Evolutionary conservation across 1,140 invertebrate species (phyloP).

Genomic region (Nixonia krombeini): DNA sequence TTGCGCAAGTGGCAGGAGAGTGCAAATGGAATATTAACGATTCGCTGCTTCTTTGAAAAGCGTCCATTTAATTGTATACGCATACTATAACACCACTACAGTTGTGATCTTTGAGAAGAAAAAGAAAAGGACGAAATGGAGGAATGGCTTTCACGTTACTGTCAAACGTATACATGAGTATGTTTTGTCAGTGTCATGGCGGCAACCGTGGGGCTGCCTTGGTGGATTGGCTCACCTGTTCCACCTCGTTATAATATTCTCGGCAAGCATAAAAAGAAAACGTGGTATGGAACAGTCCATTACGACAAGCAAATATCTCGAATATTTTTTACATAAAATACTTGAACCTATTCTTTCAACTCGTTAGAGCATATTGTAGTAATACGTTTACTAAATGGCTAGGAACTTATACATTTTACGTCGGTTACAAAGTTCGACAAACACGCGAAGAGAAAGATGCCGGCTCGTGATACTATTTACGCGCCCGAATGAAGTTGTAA

Average conservation of each 20-base stretch:
- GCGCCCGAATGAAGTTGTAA: too few relatives aligned
- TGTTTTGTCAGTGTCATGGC: neutral
- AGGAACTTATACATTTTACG: neutral
- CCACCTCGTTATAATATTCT: conserved; percentile 2
- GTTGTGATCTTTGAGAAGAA: neutral
- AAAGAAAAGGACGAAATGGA: neutral
- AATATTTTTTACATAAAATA: neutral
- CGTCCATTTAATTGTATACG: neutral
- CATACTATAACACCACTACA: neutral
- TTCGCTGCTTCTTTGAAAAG: conserved; percentile 7
- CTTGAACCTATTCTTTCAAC: neutral
- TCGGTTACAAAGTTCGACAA: too few relatives aligned
- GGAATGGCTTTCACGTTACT: neutral
- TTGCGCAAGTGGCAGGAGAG: conserved; percentile 10
- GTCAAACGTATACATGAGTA: neutral
- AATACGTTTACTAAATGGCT: neutral
- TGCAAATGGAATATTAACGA: conserved; percentile 11
- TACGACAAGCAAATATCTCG: neutral
- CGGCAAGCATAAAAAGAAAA: neutral
- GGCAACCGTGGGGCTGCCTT: neutral
- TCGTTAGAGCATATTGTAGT: neutral
- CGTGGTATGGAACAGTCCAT: neutral
- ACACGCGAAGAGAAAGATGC: too few relatives aligned
- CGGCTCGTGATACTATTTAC: too few relatives aligned
- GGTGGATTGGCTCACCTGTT: neutral